Percentiles rank a stretch among this genome's conserved stretches.
Conservation (phyloP, 2,797 vertebrate genomes). For the Erethizon dorsatum region DNA sequence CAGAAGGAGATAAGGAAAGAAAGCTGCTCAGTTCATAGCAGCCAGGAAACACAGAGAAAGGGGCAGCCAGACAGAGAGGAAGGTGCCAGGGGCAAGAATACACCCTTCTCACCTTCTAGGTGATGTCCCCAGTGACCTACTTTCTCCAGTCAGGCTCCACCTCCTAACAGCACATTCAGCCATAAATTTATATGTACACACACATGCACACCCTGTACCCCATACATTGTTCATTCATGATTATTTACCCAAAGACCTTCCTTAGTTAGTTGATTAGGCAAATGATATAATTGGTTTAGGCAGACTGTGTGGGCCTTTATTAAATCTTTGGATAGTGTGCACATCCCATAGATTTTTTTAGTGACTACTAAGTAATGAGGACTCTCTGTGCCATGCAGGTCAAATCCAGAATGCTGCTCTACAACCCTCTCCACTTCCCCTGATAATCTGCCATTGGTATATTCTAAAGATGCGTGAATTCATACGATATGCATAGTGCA, state of each 20-base stretch:
- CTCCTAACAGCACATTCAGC: neutral
- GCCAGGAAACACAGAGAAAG: too few relatives aligned
- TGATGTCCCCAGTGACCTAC: neutral
- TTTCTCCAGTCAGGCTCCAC: neutral
- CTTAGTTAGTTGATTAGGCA: neutral
- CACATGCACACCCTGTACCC: neutral
- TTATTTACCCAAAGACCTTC: neutral
- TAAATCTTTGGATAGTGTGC: neutral
- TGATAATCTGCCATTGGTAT: neutral
- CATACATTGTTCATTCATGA: neutral
- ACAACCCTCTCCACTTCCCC: neutral
- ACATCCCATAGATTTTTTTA: neutral
- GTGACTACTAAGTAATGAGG: neutral
- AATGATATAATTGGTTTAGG: neutral
- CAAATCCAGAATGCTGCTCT: neutral
- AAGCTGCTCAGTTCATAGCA: neutral
- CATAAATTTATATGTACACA: neutral
- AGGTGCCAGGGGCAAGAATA: too few relatives aligned
- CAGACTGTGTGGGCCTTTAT: neutral
- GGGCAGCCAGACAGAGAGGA: too few relatives aligned
- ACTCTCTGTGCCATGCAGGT: neutral
- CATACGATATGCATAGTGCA: neutral
- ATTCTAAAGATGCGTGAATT: neutral
- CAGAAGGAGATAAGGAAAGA: neutral
- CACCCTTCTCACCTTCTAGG: too few relatives aligned